Evolutionary conservation across 1,140 invertebrate species (phyloP).

Genomic region (Hydropsyche tenuis): DNA sequence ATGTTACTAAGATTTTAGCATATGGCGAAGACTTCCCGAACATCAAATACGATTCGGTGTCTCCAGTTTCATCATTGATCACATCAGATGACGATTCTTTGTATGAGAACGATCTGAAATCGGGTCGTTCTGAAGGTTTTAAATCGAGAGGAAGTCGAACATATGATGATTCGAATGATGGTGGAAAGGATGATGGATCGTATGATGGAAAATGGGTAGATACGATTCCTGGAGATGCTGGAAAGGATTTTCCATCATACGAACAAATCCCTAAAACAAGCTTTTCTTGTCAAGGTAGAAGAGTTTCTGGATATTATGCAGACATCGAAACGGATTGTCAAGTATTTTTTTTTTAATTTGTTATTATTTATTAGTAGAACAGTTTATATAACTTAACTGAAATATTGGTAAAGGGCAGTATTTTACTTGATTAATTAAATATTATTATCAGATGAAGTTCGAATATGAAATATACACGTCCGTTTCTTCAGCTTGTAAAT

Average conservation of each 20-base stretch:
- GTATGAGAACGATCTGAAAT: slow-evolving; percentile 11
- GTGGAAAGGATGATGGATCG: slow-evolving; percentile 35
- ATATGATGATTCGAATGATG: slow-evolving; percentile 23
- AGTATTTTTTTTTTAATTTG: slow-evolving; percentile 45
- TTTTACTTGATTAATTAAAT: too few relatives aligned
- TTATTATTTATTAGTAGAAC: too few relatives aligned
- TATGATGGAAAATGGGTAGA: slow-evolving; percentile 50
- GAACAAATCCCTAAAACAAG: slow-evolving; percentile 64
- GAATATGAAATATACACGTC: too few relatives aligned
- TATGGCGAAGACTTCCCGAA: too few relatives aligned
- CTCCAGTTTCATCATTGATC: slow-evolving; percentile 1
- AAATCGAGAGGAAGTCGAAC: slow-evolving; percentile 39
- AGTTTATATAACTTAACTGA: too few relatives aligned
- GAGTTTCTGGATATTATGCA: slow-evolving; percentile 68
- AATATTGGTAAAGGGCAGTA: too few relatives aligned
- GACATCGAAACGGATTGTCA: slow-evolving; percentile 65
- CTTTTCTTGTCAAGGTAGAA: slow-evolving; percentile 67
- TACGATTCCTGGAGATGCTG: slow-evolving; percentile 63
- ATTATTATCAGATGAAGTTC: too few relatives aligned
- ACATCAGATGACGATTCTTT: neutral
- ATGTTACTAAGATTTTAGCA: too few relatives aligned
- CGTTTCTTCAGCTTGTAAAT: too few relatives aligned
- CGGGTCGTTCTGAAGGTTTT: neutral
- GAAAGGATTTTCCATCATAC: slow-evolving; percentile 64
- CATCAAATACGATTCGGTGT: neutral